Percentiles rank a stretch among this genome's conserved stretches.
Conservation (phyloP, 1,140 invertebrate genomes). For the Drosophila mojavensis region DNA sequence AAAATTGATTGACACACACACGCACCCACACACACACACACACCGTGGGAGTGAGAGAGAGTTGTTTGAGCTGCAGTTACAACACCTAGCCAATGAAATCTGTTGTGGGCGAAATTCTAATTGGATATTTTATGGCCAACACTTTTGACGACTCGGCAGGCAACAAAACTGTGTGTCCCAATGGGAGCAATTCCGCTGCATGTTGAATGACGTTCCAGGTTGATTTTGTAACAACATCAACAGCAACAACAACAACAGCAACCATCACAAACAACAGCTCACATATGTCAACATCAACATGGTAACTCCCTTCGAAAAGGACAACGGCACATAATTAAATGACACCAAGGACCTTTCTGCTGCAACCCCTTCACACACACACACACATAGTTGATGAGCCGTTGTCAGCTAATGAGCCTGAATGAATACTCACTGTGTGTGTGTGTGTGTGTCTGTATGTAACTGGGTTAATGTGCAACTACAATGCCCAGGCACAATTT, state of each 20-base stretch:
- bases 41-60: not conserved
- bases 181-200: conserved; percentile 73
- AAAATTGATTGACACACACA: conserved; percentile 74
- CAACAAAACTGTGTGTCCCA: conserved; percentile 38
- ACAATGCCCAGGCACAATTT: conserved; percentile 31
- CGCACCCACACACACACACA: not conserved
- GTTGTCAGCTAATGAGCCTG: conserved; percentile 62
- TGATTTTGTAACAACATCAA: conserved; percentile 30
- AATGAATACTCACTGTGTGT: conserved; percentile 9
- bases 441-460: conserved; percentile 11
- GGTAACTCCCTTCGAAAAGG: conserved; percentile 29
- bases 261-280: conserved; percentile 15
- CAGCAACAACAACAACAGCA: conserved; percentile 23
- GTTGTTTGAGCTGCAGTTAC: conserved; percentile 8
- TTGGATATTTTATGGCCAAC: conserved; percentile 77
- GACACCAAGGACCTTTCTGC: conserved; percentile 40
- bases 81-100: conserved; percentile 55
- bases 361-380: not conserved
- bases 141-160: conserved; percentile 64
- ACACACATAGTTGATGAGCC: conserved; percentile 21
- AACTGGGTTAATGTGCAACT: conserved; percentile 76
- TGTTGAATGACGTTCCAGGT: conserved; percentile 70
- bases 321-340: conserved; percentile 77
- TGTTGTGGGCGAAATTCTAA: conserved; percentile 65
- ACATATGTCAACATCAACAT: conserved; percentile 59